phyloP scores from a whole-genome alignment of 53 echinoderm and acorn worm genomes.

The Astropecten irregularis region DNA sequence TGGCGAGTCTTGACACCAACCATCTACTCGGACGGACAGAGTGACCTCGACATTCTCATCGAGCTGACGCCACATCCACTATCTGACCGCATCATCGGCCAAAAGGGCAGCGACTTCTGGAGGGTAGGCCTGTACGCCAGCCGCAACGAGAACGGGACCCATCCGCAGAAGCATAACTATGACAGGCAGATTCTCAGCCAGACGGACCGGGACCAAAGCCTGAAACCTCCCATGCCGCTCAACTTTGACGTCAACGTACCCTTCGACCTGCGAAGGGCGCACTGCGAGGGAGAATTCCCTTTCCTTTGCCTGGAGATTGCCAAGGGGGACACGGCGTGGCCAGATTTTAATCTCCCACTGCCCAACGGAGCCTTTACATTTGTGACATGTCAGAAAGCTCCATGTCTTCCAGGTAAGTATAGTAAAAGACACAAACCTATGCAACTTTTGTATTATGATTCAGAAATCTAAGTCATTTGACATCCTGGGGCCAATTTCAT shows the following conservation, averaged over 20 bases:
- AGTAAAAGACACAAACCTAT: not conserved
- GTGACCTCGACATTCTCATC: constrained; percentile 19
- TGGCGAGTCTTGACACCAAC: constrained; percentile 4
- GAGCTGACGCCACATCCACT: constrained; percentile 17
- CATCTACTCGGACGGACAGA: constrained; percentile 24
- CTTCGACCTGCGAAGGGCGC: constrained; percentile 43
- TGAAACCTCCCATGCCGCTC: constrained; percentile 19
- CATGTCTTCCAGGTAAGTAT: constrained; percentile 49
- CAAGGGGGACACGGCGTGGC: constrained; percentile 52
- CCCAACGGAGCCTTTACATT: constrained; percentile 12
- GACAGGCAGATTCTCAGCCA: constrained; percentile 53
- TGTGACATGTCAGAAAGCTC: constrained; percentile 40
- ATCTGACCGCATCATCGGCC: constrained; percentile 14
- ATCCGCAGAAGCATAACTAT: constrained; percentile 48
- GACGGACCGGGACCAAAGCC: constrained; percentile 18
- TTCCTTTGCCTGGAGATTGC: constrained; percentile 63
- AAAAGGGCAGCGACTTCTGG: constrained; percentile 52
- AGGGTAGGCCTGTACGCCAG: constrained; percentile 64
- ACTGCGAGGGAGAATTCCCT: constrained; percentile 57
- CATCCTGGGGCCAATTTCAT: too few relatives aligned
- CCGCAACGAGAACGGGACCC: constrained; percentile 16
- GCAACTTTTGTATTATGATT: too few relatives aligned
- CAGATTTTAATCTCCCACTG: constrained; percentile 63
- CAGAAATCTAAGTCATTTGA: too few relatives aligned
- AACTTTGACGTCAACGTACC: constrained; percentile 43